Evolutionary conservation across 2,113 vertebrate genomes (phyloP), one percentile per base, ranked within the genome.

Genomic region (Cacatua alba): DNA sequence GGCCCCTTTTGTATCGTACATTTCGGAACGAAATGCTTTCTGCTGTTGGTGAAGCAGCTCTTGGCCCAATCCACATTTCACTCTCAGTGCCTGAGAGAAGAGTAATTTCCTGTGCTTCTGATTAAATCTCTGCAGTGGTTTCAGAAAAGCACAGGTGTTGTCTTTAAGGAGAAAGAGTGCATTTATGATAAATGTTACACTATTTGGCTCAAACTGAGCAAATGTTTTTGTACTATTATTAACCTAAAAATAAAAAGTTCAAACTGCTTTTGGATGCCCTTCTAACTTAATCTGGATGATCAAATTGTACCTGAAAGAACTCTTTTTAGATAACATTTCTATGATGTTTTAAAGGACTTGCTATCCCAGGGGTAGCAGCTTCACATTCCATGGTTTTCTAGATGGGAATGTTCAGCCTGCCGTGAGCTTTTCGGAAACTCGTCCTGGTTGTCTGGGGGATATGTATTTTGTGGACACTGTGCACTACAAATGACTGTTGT

Each of bases 131-230:
- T 19, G 82, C 95, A 67, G 93, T 23, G 49, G 64, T 91, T 90
- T 94, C 96, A 95, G 96, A 89, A 88, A 55, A 95, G 97, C 97
- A 97, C 98, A 97, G 97, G 92, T 95, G 63, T 82, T 94, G 93
- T 97, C 95, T 97, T 97, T 92, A 91, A 96, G 94, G 97, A 97
- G 95, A 96, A 97, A 98, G 97, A 97, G 98, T 98, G 97, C 98
- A 98, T 98, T 98, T 98, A 98, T 98, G 98, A 98, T 98, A 98
- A 98, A 98, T 98, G 98, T 98, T 97, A 97, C 96, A 95, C 97
- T 98, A 97, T 98, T 98, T 98, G 97, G 98, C 98, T 98, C 98
- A 98, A 98, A 98, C 95, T 98, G 98, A 98, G 98, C 98, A 96
- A 96, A 97, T 86, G 87, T 97, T 97, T 98, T 98, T 97, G 96